phyloP scores from a whole-genome alignment of 2,888 invertebrate species.

The Eurytoma californica region DNA sequence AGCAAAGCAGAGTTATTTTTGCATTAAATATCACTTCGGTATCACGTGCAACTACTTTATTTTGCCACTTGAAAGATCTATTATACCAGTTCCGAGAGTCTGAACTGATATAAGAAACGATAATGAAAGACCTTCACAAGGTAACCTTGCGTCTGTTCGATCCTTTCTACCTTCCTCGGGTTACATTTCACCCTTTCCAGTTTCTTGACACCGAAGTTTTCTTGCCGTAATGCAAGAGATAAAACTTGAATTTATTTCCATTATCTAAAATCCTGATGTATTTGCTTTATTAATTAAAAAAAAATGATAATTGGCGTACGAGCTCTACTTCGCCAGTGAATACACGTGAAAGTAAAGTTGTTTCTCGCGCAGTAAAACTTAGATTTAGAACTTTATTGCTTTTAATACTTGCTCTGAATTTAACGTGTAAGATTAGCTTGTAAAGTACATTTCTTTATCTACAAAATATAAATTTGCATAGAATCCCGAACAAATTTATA shows the following conservation, averaged over 20 bases:
- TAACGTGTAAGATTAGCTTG: too few relatives aligned
- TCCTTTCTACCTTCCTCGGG: constrained; percentile 50
- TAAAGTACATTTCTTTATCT: too few relatives aligned
- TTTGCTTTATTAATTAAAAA: too few relatives aligned
- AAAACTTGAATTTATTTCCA: constrained; percentile 14
- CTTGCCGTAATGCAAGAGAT: neutral
- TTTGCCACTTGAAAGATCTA: constrained; percentile 39
- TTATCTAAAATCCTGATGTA: neutral
- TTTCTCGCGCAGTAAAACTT: too few relatives aligned
- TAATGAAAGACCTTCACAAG: constrained; percentile 50
- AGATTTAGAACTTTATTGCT: too few relatives aligned
- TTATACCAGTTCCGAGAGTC: constrained; percentile 24
- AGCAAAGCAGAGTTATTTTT: constrained; percentile 1
- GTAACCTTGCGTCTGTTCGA: constrained; percentile 46
- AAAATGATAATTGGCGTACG: too few relatives aligned
- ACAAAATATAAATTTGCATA: too few relatives aligned
- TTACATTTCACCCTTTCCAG: constrained; percentile 46
- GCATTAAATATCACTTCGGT: constrained; percentile 26
- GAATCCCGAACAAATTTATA: too few relatives aligned
- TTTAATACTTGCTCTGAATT: too few relatives aligned
- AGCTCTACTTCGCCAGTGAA: too few relatives aligned
- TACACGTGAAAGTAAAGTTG: too few relatives aligned
- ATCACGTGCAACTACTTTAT: constrained; percentile 41
- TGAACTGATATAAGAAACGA: constrained; percentile 42
- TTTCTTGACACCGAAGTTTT: constrained; percentile 27